These are phyloP conservation scores for Sebastes nivosus DNA, from an alignment of 2,797 vertebrate genomes.

Conservation along the genomic window DNA sequence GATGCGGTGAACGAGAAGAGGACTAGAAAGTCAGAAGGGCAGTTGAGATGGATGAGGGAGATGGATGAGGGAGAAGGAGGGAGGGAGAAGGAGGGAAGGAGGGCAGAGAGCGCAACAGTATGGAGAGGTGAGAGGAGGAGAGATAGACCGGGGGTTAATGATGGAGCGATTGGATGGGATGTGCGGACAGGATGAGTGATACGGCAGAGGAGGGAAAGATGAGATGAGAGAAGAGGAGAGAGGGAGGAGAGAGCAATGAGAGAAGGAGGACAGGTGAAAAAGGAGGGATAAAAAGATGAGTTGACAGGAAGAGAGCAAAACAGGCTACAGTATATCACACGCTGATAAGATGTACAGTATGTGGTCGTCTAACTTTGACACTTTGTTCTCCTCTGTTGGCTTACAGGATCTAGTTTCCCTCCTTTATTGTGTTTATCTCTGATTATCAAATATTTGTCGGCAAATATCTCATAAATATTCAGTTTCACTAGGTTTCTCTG, in stretches of 20 bases:
- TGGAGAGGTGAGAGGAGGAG: conserved; percentile 46
- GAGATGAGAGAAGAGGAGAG: conserved; percentile 40
- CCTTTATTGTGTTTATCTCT: conserved; percentile 18
- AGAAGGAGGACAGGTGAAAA: conserved; percentile 15
- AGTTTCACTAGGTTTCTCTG: conserved; percentile 7
- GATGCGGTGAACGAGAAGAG: conserved; percentile 46
- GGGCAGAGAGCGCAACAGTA: conserved; percentile 44
- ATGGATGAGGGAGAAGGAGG: conserved; percentile 64
- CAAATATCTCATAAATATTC: conserved; percentile 49
- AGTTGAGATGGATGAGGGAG: conserved; percentile 60
- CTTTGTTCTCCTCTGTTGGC: conserved; percentile 10
- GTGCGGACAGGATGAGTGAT: conserved; percentile 57
- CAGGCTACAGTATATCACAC: conserved; percentile 9
- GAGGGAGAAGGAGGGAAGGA: conserved; percentile 20
- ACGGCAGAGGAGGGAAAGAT: conserved; percentile 36
- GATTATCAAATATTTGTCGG: conserved; percentile 35
- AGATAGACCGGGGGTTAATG: conserved; percentile 59
- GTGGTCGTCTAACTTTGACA: background rate
- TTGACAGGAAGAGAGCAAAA: conserved; percentile 26
- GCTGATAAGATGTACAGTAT: conserved; percentile 2
- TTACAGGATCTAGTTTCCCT: background rate
- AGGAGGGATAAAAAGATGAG: conserved; percentile 6
- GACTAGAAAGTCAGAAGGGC: conserved; percentile 57
- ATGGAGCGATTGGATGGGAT: conserved; percentile 55
- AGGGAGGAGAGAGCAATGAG: conserved; percentile 10